Percentiles rank a stretch among this genome's conserved stretches.
These are phyloP conservation scores for Hypotaenidia philippensis DNA, from an alignment of 2,797 vertebrate genomes.

Conservation along the genomic window DNA sequence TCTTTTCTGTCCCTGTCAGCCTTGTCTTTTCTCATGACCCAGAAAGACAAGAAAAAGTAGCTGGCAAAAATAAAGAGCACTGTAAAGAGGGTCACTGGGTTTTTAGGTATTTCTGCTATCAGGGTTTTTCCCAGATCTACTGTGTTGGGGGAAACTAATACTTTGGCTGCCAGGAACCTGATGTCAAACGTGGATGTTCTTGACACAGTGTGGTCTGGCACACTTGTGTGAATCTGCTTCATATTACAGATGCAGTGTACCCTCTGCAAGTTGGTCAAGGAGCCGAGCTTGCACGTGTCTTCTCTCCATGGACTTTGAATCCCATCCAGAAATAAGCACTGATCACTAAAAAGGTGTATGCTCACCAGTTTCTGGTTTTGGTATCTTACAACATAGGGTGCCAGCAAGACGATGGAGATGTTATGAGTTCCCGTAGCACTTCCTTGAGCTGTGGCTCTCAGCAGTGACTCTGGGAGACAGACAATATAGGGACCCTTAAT, in stretches of 20 bases:
- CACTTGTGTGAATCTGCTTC: not conserved
- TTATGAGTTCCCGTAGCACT: not conserved
- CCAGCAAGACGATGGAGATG: constrained; percentile 50
- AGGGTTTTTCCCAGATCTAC: constrained; percentile 44
- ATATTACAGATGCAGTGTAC: constrained; percentile 75
- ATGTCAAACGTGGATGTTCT: not conserved
- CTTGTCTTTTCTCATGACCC: constrained; percentile 70
- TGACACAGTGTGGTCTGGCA: rapidly evolving
- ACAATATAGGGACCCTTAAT: constrained; percentile 56
- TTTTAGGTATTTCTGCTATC: constrained; percentile 40
- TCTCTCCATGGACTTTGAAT: constrained; percentile 52
- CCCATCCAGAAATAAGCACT: constrained; percentile 72
- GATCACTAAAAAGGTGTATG: constrained; percentile 62
- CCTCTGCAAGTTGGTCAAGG: constrained; percentile 58
- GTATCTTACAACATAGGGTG: not conserved
- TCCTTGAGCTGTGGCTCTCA: not conserved
- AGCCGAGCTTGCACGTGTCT: constrained; percentile 45
- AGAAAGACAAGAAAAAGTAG: constrained; percentile 65
- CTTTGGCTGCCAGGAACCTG: constrained; percentile 70
- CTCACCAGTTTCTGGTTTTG: constrained; percentile 26
- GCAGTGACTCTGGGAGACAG: constrained; percentile 66
- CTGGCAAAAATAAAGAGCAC: constrained; percentile 40
- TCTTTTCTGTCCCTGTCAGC: constrained; percentile 48
- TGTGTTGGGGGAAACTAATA: constrained; percentile 66
- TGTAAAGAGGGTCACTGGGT: constrained; percentile 60